phyloP scores from a whole-genome alignment of 2,797 vertebrate genomes.

The Huso huso region DNA sequence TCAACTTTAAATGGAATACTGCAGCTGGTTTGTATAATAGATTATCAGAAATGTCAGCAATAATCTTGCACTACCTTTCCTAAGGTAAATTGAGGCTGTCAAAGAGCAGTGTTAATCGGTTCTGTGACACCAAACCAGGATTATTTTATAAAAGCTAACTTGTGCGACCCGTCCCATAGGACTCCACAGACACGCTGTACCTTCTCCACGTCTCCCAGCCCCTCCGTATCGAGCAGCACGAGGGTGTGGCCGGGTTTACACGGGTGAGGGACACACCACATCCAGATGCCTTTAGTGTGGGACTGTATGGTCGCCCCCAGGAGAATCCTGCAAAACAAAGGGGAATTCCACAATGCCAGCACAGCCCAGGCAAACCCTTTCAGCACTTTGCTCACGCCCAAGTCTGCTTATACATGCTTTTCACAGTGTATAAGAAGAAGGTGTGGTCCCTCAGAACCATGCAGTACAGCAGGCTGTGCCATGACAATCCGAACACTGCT shows the following conservation, averaged over 20 bases:
- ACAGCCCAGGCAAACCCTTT: too few species aligned
- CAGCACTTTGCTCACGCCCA: too few species aligned
- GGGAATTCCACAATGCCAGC: neutral
- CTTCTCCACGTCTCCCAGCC: slow-evolving; percentile 46
- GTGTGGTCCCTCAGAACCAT: too few species aligned
- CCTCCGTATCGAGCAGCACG: slow-evolving; percentile 54
- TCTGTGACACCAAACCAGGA: too few species aligned
- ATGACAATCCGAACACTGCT: too few species aligned
- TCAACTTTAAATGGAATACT: neutral
- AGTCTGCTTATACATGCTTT: too few species aligned
- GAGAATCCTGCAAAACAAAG: slow-evolving; percentile 40
- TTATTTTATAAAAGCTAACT: too few species aligned
- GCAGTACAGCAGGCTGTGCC: too few species aligned
- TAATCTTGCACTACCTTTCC: neutral
- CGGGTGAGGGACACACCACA: slow-evolving; percentile 51
- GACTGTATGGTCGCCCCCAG: slow-evolving; percentile 38
- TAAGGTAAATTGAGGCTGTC: too few species aligned
- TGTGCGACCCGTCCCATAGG: too few species aligned
- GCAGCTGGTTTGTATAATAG: neutral
- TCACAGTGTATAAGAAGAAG: too few species aligned
- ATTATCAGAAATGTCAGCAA: neutral
- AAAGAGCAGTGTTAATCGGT: too few species aligned
- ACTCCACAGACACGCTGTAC: slow-evolving; percentile 5
- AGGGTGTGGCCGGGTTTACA: slow-evolving; percentile 22
- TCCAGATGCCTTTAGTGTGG: slow-evolving; percentile 57